Evolutionary conservation across 2,888 invertebrate species (phyloP).

Genomic region (Euzophera pinguis): DNA sequence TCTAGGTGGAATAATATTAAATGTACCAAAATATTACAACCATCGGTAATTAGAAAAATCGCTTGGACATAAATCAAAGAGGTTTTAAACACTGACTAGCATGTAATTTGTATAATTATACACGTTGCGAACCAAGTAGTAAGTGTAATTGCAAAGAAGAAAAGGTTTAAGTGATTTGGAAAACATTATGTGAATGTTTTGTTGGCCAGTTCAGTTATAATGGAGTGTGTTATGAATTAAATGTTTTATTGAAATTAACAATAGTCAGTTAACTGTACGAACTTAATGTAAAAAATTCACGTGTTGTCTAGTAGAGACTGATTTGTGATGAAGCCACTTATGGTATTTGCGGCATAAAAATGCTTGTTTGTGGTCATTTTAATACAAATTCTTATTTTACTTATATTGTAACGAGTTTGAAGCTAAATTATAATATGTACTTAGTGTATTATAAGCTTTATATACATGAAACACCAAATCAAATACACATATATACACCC

Average conservation of each 20-base stretch:
- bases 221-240: neutral
- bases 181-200: neutral
- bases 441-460: no score
- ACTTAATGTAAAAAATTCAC: neutral
- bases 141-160: slow-evolving; percentile 13
- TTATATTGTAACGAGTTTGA: no score
- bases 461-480: no score
- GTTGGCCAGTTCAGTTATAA: neutral
- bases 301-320: neutral
- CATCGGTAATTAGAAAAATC: slow-evolving; percentile 17
- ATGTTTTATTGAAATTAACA: neutral
- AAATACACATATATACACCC: no score
- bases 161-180: slow-evolving; percentile 14
- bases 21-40: slow-evolving; percentile 9
- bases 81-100: slow-evolving; percentile 21
- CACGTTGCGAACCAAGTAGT: slow-evolving; percentile 18
- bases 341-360: neutral
- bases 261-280: neutral
- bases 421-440: no score
- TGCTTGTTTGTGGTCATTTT: no score
- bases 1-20: neutral
- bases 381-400: no score
- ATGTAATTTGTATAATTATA: slow-evolving; percentile 24
- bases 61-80: slow-evolving; percentile 22
- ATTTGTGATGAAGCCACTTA: neutral